phyloP scores from a whole-genome alignment of 2,113 vertebrate genomes.

The Mus spicilegus region DNA sequence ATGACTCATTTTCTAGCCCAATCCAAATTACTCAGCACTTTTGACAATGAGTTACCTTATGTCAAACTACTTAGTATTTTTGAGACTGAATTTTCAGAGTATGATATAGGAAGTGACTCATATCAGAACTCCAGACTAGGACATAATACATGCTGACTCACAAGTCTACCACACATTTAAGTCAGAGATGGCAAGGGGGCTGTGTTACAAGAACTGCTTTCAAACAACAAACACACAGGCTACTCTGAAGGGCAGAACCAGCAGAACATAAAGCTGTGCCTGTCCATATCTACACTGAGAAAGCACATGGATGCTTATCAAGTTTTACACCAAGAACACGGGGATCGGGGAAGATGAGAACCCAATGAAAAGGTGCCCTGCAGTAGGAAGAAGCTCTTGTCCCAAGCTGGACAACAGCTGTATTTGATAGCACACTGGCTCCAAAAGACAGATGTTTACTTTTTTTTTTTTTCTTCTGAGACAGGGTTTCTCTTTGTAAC shows the following conservation, averaged over 20 bases:
- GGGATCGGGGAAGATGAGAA: background rate
- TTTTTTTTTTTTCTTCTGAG: background rate
- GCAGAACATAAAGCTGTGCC: constrained; percentile 27
- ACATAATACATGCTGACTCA: background rate
- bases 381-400: background rate
- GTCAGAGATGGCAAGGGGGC: background rate
- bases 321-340: constrained; percentile 15
- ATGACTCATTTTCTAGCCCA: background rate
- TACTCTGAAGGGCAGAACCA: background rate
- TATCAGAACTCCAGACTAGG: background rate
- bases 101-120: background rate
- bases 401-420: background rate
- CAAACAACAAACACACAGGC: background rate
- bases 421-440: background rate
- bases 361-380: background rate
- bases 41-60: background rate
- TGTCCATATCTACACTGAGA: constrained; percentile 20
- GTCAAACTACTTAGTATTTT: background rate
- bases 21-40: background rate
- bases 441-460: background rate
- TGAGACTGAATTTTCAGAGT: background rate
- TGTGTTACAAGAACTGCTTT: background rate
- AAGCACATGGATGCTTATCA: background rate
- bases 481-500: background rate
- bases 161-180: background rate